Evolutionary conservation across 2,888 invertebrate genomes (phyloP).

Genomic region (Celastrina argiolus): DNA sequence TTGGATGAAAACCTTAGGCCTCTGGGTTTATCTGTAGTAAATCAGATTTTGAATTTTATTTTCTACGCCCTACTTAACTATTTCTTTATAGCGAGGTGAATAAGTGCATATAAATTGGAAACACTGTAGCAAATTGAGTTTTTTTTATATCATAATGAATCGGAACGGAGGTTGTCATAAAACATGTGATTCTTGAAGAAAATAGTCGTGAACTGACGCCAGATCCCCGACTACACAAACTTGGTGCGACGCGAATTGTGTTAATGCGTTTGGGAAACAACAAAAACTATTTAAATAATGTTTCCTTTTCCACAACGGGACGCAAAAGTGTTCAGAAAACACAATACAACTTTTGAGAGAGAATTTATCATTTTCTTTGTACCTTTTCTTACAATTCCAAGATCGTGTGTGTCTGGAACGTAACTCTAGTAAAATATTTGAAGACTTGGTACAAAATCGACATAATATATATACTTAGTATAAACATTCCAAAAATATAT

Average conservation of each 20-base stretch:
- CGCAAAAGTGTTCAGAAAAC: not conserved
- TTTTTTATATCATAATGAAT: no score
- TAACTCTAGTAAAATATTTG: not conserved
- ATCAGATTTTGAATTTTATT: no score
- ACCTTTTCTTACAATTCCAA: not conserved
- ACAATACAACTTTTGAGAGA: not conserved
- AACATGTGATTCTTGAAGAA: not conserved
- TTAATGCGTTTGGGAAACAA: not conserved
- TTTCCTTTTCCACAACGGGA: not conserved
- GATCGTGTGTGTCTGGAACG: not conserved
- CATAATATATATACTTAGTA: no score
- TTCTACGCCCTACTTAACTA: no score
- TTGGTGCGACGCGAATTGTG: not conserved
- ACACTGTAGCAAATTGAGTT: no score
- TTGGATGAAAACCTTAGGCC: no score
- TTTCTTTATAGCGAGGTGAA: no score
- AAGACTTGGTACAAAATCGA: no score
- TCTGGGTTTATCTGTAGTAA: no score
- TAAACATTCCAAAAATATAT: no score
- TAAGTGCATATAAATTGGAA: no score
- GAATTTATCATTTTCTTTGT: not conserved
- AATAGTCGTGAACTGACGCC: not conserved
- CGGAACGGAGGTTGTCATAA: no score
- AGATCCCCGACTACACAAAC: not conserved
- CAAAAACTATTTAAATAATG: slow-evolving; percentile 1